These are phyloP conservation scores for Chitala chitala DNA, from an alignment of 2,113 vertebrate species.

Conservation along the genomic window DNA sequence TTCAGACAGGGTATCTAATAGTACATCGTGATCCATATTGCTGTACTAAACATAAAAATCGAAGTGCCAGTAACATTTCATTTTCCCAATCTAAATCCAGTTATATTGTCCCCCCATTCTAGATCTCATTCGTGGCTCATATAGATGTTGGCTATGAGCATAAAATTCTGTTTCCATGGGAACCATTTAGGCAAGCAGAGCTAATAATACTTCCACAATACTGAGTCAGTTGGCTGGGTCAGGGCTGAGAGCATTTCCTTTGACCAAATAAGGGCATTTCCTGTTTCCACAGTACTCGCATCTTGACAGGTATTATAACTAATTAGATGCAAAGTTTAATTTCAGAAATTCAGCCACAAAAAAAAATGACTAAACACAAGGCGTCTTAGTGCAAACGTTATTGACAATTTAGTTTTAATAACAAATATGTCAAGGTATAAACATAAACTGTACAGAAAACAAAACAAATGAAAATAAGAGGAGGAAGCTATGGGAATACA, in stretches of 20 bases:
- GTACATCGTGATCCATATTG: neutral
- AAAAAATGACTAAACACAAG: neutral
- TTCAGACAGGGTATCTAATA: too few relatives aligned
- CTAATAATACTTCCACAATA: constrained; percentile 55
- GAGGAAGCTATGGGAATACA: neutral
- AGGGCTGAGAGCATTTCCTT: neutral
- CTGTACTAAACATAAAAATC: neutral
- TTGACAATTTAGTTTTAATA: constrained; percentile 8
- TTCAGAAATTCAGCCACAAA: neutral
- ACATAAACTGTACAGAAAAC: constrained; percentile 1
- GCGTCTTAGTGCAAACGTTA: neutral
- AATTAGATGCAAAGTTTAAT: neutral
- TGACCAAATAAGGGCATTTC: constrained; percentile 62
- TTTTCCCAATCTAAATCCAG: constrained; percentile 15
- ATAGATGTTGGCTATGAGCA: constrained; percentile 47
- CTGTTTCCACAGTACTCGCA: constrained; percentile 31
- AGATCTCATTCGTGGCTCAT: constrained; percentile 31
- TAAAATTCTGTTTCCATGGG: constrained; percentile 67
- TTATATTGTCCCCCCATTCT: constrained; percentile 14
- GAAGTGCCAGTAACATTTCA: neutral
- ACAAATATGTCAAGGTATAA: neutral
- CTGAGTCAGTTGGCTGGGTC: constrained; percentile 12
- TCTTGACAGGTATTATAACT: neutral
- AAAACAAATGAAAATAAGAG: neutral
- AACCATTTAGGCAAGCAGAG: constrained; percentile 54